Conservation (phyloP, 2,113 vertebrate genomes). For the Pipra filicauda region DNA sequence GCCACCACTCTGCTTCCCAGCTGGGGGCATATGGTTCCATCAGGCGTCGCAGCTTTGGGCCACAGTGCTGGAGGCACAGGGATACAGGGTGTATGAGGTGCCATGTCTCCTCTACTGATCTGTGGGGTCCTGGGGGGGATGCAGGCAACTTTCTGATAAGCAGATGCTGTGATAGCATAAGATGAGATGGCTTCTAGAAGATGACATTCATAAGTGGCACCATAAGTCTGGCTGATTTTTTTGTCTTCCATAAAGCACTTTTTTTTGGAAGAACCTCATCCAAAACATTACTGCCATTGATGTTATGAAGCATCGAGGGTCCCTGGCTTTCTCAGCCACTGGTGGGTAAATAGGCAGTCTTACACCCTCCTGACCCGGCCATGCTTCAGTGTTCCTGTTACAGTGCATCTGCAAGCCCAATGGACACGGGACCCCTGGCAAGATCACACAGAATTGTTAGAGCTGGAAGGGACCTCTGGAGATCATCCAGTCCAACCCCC, state of each 20-base stretch:
- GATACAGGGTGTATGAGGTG: neutral
- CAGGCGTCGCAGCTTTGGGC: neutral
- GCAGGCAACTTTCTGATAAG: neutral
- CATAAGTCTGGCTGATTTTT: neutral
- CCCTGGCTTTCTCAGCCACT: neutral
- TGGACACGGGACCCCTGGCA: neutral
- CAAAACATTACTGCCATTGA: neutral
- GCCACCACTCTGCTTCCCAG: neutral
- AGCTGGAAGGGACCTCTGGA: neutral
- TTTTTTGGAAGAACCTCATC: neutral
- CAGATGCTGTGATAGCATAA: neutral
- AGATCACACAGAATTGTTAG: neutral
- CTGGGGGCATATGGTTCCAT: neutral
- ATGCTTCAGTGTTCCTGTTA: neutral
- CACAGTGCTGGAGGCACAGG: neutral
- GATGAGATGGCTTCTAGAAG: neutral
- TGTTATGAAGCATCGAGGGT: neutral
- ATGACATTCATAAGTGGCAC: neutral
- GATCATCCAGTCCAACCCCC: neutral
- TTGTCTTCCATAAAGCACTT: neutral
- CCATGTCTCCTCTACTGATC: rapidly evolving
- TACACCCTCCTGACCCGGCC: rapidly evolving
- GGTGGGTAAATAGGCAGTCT: neutral
- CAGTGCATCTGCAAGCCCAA: neutral
- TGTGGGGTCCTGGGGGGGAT: neutral